These are phyloP conservation scores for Clavelina lepadiformis DNA, from an alignment of 23 tunicate genomes.

Conservation along the genomic window DNA sequence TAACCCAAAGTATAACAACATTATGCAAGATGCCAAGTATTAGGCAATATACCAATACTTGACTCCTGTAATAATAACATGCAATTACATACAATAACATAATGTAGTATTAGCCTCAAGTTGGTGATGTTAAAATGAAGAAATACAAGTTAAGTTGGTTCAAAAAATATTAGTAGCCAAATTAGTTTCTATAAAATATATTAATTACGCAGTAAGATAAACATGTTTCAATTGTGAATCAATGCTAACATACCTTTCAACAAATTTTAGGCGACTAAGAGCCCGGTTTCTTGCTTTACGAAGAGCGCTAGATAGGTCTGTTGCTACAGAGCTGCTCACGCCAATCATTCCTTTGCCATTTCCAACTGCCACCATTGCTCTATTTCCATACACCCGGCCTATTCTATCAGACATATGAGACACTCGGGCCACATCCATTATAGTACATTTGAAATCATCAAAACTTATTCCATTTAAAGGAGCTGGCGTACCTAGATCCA, in stretches of 20 bases:
- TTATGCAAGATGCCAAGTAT: too few species aligned
- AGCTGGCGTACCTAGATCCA: conserved; percentile 38
- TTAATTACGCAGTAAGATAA: not conserved
- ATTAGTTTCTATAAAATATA: too few species aligned
- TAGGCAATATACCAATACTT: too few species aligned
- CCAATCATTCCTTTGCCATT: conserved; percentile 81
- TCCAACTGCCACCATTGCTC: conserved; percentile 72
- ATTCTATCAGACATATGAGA: conserved; percentile 57
- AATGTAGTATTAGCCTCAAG: too few species aligned
- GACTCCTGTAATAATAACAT: too few species aligned
- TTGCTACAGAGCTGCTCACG: conserved; percentile 26
- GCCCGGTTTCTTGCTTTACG: conserved; percentile 79
- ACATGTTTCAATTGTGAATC: conserved; percentile 1
- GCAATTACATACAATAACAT: too few species aligned
- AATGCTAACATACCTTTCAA: conserved; percentile 63
- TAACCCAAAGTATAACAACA: too few species aligned
- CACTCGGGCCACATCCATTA: conserved; percentile 65
- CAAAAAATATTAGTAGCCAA: too few species aligned
- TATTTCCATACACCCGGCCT: conserved; percentile 55
- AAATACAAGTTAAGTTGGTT: too few species aligned
- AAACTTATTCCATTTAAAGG: conserved; percentile 26
- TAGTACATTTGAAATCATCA: conserved; percentile 39
- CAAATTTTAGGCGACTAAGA: conserved; percentile 37
- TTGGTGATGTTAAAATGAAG: too few species aligned
- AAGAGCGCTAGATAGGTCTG: conserved; percentile 46